Evolutionary conservation across 2,113 vertebrate species (phyloP).

Genomic region (Saiga tatarica): DNA sequence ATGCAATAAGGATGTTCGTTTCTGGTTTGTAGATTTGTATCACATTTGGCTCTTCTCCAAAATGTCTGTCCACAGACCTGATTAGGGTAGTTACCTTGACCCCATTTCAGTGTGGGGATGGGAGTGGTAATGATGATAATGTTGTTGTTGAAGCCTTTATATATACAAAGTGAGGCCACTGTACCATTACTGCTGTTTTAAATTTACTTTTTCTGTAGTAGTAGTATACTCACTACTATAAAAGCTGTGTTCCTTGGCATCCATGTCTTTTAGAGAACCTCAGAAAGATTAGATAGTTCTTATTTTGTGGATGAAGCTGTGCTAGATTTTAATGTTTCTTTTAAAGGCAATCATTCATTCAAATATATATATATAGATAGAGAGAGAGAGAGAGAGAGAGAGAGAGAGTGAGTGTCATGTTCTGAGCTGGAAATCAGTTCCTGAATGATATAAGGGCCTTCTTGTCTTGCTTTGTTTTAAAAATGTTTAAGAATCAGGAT

Average conservation of each 20-base stretch:
- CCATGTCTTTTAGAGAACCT: not conserved
- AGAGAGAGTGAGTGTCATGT: not conserved
- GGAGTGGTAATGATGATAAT: not conserved
- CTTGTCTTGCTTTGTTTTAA: slow-evolving; percentile 17
- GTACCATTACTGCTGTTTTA: not conserved
- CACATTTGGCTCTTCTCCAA: not conserved
- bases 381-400: not conserved
- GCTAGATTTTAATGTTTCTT: slow-evolving; percentile 11
- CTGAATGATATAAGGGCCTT: not conserved
- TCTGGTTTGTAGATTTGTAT: not conserved
- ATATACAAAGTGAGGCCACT: not conserved
- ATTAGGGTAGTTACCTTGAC: not conserved
- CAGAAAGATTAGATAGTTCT: not conserved
- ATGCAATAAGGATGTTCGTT: not conserved
- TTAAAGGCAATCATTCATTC: not conserved
- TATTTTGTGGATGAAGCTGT: not conserved
- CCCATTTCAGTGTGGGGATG: not conserved
- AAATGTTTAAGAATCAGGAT: slow-evolving; percentile 22
- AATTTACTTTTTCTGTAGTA: not conserved
- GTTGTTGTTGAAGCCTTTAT: not conserved
- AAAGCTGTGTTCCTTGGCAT: not conserved
- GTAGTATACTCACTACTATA: not conserved
- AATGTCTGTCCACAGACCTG: not conserved
- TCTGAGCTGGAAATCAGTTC: not conserved
- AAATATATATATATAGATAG: not conserved